Base-by-base conservation (phyloP, 53 echinoderm and acorn worm species). In the Pentamera pediparva region DNA sequence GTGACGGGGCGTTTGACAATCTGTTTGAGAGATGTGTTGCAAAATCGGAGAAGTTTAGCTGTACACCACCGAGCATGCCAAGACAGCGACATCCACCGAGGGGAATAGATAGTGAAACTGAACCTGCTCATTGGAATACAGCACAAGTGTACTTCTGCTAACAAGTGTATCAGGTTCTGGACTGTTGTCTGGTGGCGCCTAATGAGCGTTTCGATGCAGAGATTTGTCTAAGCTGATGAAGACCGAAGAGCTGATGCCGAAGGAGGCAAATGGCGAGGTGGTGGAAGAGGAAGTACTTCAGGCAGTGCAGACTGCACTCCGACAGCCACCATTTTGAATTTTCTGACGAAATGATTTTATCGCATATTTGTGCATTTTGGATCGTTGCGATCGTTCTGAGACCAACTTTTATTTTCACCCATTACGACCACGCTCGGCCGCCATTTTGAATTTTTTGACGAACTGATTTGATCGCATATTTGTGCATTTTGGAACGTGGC, bases 1-100 rank as follows among this genome's bases (percentile, higher is more conserved):
- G 32, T 32, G 60, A 60, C 10, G 60, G 32, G 33, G 60, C 60
- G 6, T 32, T 30, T 15, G 60, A 60, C 33, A 60, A 30, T 60
- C 60, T 30, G 9, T 60, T 32, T 15, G n/a, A n/a, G n/a, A n/a
- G n/a, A n/a, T n/a, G n/a, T n/a, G n/a, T n/a, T n/a, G n/a, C n/a
- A n/a, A n/a, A 59, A 59, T 59, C 59, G 59, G 59, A 59, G 59
- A 59, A 59, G 59, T 59, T 59, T 30, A 59, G 6, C 59, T 59
- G 59, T 59, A 27, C 59, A 59, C 59, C 59, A 59, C 59, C 59
- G 31, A 59, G 59, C 28, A 59, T 59, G 59, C 59, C 59, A 27
- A 59, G 24, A 32, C 26, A 32, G 28, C 26, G 59, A 13, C 59
- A 32, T 59, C 59, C 59, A 59, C 59, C 59, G 31, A 59, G 59